Percentiles rank a stretch among this genome's conserved stretches.
These are phyloP conservation scores for Menura novaehollandiae DNA, from an alignment of 2,113 vertebrate genomes.

Conservation along the genomic window DNA sequence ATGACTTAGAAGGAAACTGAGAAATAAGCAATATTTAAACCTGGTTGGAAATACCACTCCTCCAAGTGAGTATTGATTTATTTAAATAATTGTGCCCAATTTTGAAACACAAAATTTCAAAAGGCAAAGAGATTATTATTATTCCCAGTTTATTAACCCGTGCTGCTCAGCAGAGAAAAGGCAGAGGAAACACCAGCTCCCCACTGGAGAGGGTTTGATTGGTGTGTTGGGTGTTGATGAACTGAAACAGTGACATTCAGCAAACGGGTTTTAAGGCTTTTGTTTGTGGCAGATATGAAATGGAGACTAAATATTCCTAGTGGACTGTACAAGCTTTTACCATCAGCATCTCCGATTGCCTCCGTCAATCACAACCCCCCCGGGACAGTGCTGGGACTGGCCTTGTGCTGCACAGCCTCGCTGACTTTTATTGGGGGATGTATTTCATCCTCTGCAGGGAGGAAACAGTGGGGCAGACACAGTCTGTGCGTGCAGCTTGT, in stretches of 20 bases:
- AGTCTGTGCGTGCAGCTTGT: not conserved
- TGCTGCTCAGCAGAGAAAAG: not conserved
- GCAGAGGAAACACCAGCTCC: not conserved
- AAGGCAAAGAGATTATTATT: not conserved
- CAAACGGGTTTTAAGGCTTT: slow-evolving; percentile 44
- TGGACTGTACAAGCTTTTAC: not conserved
- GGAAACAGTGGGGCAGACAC: not conserved
- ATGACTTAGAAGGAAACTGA: not conserved
- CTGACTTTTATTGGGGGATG: slow-evolving; percentile 33
- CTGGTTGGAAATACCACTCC: not conserved
- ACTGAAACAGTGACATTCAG: slow-evolving; percentile 24
- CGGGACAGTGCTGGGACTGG: not conserved
- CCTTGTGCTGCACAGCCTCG: slow-evolving; percentile 7
- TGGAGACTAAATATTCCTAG: slow-evolving; percentile 46
- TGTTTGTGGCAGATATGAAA: slow-evolving; percentile 36
- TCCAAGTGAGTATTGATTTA: not conserved
- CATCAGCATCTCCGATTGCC: slow-evolving; percentile 22
- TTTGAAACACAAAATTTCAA: not conserved
- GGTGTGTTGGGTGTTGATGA: slow-evolving; percentile 3
- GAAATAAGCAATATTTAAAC: not conserved
- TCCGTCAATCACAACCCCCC: slow-evolving; percentile 23
- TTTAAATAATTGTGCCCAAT: not conserved
- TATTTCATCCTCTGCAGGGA: slow-evolving; percentile 44
- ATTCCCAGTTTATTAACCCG: not conserved
- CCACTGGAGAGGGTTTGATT: not conserved